These are phyloP conservation scores for Lochmaea crataegi DNA, from an alignment of 2,888 invertebrate genomes.

Conservation along the genomic window DNA sequence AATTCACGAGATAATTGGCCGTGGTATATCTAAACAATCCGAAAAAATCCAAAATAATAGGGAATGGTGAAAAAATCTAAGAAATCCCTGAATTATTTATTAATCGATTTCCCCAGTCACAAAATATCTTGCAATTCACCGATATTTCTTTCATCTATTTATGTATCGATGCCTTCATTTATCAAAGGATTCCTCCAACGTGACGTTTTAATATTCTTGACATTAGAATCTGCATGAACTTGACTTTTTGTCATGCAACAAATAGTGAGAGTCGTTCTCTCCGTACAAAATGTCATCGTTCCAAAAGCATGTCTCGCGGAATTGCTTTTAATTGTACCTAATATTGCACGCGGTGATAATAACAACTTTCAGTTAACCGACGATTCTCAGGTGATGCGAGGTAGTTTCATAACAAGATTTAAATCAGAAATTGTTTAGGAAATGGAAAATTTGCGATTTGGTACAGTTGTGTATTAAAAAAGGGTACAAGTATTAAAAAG, in stretches of 20 bases:
- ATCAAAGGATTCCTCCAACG: not conserved
- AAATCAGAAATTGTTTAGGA: not conserved
- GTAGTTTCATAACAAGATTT: not conserved
- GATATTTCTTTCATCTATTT: not conserved
- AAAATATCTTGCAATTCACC: too few species aligned
- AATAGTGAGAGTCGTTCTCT: conserved; percentile 24
- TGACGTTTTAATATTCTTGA: conserved; percentile 10
- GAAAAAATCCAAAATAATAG: too few species aligned
- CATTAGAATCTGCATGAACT: conserved; percentile 23
- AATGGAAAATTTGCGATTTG: too few species aligned
- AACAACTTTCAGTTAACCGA: not conserved
- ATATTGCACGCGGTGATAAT: not conserved
- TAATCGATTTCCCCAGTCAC: too few species aligned
- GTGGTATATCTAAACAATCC: too few species aligned
- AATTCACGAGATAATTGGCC: too few species aligned
- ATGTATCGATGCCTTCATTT: not conserved
- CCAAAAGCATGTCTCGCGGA: not conserved
- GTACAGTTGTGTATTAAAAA: too few species aligned
- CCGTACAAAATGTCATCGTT: conserved; percentile 10
- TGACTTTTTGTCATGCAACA: conserved; percentile 26
- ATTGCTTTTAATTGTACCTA: not conserved
- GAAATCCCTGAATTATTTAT: too few species aligned
- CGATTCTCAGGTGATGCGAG: not conserved
- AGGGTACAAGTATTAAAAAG: too few species aligned
- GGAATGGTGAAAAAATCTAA: too few species aligned